These are phyloP conservation scores for Phyto melanocephala DNA, from an alignment of 2,888 invertebrate genomes.

Conservation along the genomic window DNA sequence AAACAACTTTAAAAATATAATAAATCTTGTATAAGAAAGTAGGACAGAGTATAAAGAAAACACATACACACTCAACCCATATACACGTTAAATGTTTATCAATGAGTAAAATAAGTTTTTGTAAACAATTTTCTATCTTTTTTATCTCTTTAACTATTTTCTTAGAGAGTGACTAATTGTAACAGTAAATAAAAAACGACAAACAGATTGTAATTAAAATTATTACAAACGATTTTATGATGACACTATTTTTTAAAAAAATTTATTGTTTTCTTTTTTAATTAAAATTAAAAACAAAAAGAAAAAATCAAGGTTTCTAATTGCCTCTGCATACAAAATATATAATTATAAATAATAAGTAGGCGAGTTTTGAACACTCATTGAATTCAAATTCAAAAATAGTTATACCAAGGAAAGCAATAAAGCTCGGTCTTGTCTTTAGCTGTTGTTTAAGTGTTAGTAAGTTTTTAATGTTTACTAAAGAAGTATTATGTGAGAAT, in stretches of 20 bases:
- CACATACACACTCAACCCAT: background rate
- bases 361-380: slow-evolving; percentile 4
- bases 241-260: slow-evolving; percentile 38
- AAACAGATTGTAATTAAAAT: too few relatives aligned
- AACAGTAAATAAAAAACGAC: background rate
- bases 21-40: slow-evolving; percentile 47
- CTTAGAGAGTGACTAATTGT: slow-evolving; percentile 6
- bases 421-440: too few relatives aligned
- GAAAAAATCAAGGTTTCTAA: slow-evolving; percentile 34
- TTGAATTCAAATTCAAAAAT: background rate
- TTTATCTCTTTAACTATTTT: background rate
- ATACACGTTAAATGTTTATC: slow-evolving; percentile 38
- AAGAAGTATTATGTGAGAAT: slow-evolving; percentile 54
- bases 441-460: too few relatives aligned
- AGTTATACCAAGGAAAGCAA: background rate
- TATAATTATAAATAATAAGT: background rate
- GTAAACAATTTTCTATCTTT: background rate
- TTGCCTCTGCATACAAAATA: slow-evolving; percentile 1
- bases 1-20: too few relatives aligned
- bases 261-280: background rate
- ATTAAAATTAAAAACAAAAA: too few relatives aligned
- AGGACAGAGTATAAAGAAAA: slow-evolving; percentile 41
- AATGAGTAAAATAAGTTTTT: too few relatives aligned
- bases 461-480: background rate
- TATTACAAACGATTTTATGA: background rate